phyloP scores from a whole-genome alignment of 1,140 invertebrate species.

The Brachionus plicatilis region DNA sequence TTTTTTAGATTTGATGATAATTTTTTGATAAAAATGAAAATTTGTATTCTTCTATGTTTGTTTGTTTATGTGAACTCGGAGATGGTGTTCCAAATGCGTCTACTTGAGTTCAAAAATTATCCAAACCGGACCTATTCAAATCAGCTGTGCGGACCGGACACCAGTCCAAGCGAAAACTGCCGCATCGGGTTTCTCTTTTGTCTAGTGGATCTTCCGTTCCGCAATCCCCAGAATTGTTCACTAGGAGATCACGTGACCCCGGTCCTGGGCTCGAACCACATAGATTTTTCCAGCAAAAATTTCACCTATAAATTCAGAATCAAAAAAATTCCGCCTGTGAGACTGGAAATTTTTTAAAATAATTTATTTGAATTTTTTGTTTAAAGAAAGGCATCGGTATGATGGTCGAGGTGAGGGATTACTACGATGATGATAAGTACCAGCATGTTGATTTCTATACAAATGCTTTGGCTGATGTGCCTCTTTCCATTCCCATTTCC shows the following conservation, averaged over 20 bases:
- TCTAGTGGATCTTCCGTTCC: conserved; percentile 31
- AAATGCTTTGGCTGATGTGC: conserved; percentile 21
- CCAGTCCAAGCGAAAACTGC: neutral
- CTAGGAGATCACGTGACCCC: conserved; percentile 28
- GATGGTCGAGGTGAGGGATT: conserved; percentile 35
- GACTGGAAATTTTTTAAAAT: neutral
- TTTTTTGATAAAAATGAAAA: conserved; percentile 10
- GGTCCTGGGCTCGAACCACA: conserved; percentile 8
- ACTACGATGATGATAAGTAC: neutral
- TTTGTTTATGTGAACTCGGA: neutral
- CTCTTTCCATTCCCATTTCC: neutral
- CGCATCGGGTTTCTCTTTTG: conserved; percentile 36
- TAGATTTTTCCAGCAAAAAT: neutral
- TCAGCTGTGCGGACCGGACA: neutral
- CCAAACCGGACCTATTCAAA: conserved; percentile 17
- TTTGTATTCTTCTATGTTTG: neutral
- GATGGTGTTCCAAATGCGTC: conserved; percentile 29
- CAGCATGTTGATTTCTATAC: conserved; percentile 39
- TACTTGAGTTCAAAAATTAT: neutral
- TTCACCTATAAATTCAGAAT: neutral
- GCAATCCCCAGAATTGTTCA: conserved; percentile 40
- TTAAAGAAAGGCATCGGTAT: conserved; percentile 33
- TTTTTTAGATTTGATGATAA: neutral
- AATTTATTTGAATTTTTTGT: neutral
- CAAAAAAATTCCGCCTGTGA: conserved; percentile 34